Base-by-base conservation (phyloP, 2,113 vertebrate species). In the Ctenomys sociabilis region DNA sequence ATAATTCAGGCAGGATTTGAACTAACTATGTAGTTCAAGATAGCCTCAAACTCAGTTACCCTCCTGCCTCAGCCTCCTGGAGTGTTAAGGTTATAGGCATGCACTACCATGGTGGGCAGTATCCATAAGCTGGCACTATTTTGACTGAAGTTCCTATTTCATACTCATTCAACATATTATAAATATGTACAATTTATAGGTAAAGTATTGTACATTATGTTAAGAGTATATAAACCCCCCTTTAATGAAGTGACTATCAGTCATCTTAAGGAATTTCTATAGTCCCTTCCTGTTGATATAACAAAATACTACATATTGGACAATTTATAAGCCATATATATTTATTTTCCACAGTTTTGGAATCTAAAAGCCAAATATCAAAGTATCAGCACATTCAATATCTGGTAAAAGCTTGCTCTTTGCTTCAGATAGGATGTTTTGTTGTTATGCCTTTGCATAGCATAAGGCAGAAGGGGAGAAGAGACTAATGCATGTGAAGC, bases 221-320 rank as follows among this genome's bases (percentile, higher is more conserved):
- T 88, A 93, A 93, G 37, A 91, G 28, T n/a, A 37, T 80, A 26
- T 72, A 63, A 22, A 7, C 16, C 5, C 28, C 13, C 5, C 87
- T 91, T 83, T 80, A 85, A 72, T 43, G 13, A 95, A 95, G 68
- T 82, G 22, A 10, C 6, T 96, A 72, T 54, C 72, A 37, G 83
- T 19, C n/a, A 93, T 24, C n/a, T 93, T 37, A 94, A 95, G 61
- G 37, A 72, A 45, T 19, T 61, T 0, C 86, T 35, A 82, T 92
- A 73, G 30, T 92, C 45, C 12, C 61, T 63, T 59, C 28, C 66
- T 73, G 35, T 54, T 88, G 3, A 66, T 88, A 16, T 82, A 73
- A 78, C 26, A 91, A 92, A 66, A 22, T 54, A 63, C 3, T 16
- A 57, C 17, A 73, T 26, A 52, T 7, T 88, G 30, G 5, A 73